These are phyloP conservation scores for Clanis bilineata DNA, from an alignment of 2,888 invertebrate genomes.

Conservation along the genomic window DNA sequence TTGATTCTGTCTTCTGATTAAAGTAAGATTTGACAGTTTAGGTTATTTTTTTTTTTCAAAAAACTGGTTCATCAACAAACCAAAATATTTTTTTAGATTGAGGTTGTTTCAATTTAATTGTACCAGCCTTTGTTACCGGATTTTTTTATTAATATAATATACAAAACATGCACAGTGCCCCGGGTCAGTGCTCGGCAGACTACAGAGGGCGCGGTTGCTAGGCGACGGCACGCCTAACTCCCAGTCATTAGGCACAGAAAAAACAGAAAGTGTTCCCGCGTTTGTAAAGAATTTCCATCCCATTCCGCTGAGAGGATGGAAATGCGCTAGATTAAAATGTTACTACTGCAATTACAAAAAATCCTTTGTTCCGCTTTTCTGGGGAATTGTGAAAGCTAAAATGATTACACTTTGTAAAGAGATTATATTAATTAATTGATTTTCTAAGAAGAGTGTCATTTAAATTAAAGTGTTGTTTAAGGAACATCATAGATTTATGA, in stretches of 20 bases:
- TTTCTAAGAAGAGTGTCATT: too few relatives aligned
- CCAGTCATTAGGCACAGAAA: constrained; percentile 45
- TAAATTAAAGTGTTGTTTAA: too few relatives aligned
- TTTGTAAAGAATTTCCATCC: not conserved
- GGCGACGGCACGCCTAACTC: constrained; percentile 47
- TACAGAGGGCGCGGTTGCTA: constrained; percentile 33
- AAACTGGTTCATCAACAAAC: too few relatives aligned
- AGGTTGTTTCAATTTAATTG: too few relatives aligned
- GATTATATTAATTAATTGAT: too few relatives aligned
- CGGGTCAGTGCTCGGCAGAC: not conserved
- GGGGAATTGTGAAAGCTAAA: not conserved
- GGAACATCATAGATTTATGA: too few relatives aligned
- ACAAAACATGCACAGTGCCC: not conserved
- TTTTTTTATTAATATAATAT: too few relatives aligned
- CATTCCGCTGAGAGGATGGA: not conserved
- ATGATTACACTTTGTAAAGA: not conserved
- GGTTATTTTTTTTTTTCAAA: too few relatives aligned
- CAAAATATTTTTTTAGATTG: too few relatives aligned
- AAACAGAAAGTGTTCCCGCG: constrained; percentile 26
- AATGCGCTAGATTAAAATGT: not conserved
- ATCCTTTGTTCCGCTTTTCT: not conserved
- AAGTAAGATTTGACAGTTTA: too few relatives aligned
- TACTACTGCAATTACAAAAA: not conserved
- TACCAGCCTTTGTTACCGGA: not conserved
- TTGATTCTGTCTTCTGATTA: too few relatives aligned